A percentile compares a stretch with the other conserved stretches of the same genome.
Conservation (phyloP, 1,140 invertebrate genomes). For the Zaprionus ornatus region DNA sequence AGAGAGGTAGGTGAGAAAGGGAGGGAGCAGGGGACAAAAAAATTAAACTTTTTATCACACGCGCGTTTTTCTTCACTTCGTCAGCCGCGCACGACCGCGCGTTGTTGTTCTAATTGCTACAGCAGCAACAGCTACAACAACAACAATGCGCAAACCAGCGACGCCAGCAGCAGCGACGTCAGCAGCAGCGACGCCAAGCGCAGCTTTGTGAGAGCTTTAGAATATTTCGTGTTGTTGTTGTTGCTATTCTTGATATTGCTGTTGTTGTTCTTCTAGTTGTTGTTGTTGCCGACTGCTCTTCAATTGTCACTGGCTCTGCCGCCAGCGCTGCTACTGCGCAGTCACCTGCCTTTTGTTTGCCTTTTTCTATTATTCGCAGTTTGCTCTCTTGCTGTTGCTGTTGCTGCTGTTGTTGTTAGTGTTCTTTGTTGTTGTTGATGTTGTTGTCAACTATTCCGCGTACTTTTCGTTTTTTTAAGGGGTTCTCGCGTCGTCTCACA, state of each 20-base stretch:
- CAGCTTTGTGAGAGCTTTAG: slow-evolving; percentile 49
- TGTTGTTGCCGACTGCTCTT: slow-evolving; percentile 10
- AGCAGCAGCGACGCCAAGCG: slow-evolving; percentile 1
- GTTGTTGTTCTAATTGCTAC: slow-evolving; percentile 49
- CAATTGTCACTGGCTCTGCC: slow-evolving; percentile 4
- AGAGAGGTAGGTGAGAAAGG: slow-evolving; percentile 6
- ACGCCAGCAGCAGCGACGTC: slow-evolving; percentile 8
- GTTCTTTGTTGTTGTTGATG: slow-evolving; percentile 45
- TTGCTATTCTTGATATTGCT: slow-evolving; percentile 42
- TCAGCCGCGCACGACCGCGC: slow-evolving; percentile 20
- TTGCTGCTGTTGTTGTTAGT: slow-evolving; percentile 5
- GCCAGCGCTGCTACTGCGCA: slow-evolving; percentile 8
- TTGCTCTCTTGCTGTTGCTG: background rate
- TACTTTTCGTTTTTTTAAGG: slow-evolving; percentile 59
- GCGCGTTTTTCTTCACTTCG: slow-evolving; percentile 30
- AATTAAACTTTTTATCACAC: slow-evolving; percentile 60
- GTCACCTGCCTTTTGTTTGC: slow-evolving; percentile 43
- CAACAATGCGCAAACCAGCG: slow-evolving; percentile 19
- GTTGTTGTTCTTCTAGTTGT: slow-evolving; percentile 34
- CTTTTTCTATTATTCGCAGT: slow-evolving; percentile 27
- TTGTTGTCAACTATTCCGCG: slow-evolving; percentile 75
- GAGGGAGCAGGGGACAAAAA: slow-evolving; percentile 10
- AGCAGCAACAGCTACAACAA: slow-evolving; percentile 43
- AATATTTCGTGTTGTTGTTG: slow-evolving; percentile 22
- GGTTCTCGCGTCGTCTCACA: slow-evolving; percentile 56